Conservation (phyloP, 2,797 vertebrate genomes). For the Tarsius wallacei region DNA sequence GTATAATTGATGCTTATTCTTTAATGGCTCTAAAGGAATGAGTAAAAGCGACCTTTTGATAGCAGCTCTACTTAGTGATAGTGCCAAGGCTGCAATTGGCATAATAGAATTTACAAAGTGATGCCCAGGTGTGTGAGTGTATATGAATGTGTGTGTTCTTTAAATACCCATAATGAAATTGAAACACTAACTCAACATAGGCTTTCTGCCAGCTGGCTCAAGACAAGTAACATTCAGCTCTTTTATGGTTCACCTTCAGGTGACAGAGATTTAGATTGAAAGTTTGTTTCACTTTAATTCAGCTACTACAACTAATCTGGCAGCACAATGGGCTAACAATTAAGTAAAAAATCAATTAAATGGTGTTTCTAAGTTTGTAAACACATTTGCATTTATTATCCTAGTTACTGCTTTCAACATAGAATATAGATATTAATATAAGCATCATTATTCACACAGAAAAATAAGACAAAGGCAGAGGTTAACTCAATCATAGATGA, state of each 20-base stretch:
- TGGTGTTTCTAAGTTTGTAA: neutral
- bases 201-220: conserved; percentile 32
- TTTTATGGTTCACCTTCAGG: conserved; percentile 74
- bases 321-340: neutral
- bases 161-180: conserved; percentile 72
- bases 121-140: conserved; percentile 51
- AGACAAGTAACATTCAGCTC: conserved; percentile 36
- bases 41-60: conserved; percentile 88
- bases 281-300: neutral
- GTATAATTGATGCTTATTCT: conserved; percentile 86
- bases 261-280: conserved; percentile 54
- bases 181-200: conserved; percentile 37
- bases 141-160: conserved; percentile 59
- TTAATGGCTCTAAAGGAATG: conserved; percentile 88
- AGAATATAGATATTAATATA: neutral
- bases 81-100: conserved; percentile 80
- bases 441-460: neutral
- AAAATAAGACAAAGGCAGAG: neutral
- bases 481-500: neutral
- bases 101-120: conserved; percentile 72
- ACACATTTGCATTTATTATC: neutral
- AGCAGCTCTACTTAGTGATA: conserved; percentile 69
- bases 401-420: neutral
- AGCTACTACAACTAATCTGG: neutral
- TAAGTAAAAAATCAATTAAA: conserved; percentile 51